These are phyloP conservation scores for Neopipo cinnamomea DNA, from an alignment of 2,113 vertebrate species.

Conservation along the genomic window DNA sequence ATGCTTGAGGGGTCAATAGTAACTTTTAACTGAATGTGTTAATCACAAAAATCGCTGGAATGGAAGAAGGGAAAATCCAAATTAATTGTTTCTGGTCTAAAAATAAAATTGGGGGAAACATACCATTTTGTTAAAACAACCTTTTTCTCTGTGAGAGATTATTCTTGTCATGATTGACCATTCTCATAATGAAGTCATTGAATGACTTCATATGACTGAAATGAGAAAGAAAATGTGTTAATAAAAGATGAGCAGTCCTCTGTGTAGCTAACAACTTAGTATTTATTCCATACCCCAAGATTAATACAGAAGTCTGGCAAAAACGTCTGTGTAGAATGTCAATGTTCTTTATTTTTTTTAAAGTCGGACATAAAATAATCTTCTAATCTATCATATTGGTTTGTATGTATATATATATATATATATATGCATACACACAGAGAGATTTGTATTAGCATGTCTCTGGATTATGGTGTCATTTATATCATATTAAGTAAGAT, in stretches of 20 bases:
- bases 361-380: not conserved
- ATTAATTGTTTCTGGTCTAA: not conserved
- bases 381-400: not conserved
- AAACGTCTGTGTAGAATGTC: not conserved
- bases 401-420: rapidly evolving
- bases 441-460: not conserved
- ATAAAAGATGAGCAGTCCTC: not conserved
- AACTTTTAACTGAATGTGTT: not conserved
- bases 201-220: not conserved
- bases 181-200: not conserved
- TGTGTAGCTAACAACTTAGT: not conserved
- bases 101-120: not conserved
- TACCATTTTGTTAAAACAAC: not conserved
- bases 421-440: rapidly evolving
- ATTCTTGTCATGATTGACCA: not conserved
- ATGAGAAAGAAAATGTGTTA: not conserved
- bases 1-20: not conserved
- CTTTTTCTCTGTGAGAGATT: not conserved
- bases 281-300: not conserved
- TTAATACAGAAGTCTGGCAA: not conserved
- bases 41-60: not conserved
- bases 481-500: not conserved
- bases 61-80: not conserved
- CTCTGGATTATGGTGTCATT: not conserved
- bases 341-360: not conserved